Conservation (phyloP, 2,888 invertebrate genomes). For the Mechanitis mazaeus region DNA sequence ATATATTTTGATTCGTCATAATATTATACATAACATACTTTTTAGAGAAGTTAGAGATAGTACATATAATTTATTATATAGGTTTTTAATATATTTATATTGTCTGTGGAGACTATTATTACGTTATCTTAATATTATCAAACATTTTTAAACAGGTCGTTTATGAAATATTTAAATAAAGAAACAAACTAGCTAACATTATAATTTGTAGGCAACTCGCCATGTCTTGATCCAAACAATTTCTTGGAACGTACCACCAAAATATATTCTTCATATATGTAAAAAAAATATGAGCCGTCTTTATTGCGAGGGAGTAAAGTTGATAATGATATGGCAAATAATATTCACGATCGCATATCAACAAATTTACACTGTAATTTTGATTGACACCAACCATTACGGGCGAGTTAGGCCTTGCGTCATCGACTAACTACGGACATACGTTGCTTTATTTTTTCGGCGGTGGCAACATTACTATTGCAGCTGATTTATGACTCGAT, state of each 20-base stretch:
- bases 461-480: conserved; percentile 29
- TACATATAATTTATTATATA: no score
- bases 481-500: conserved; percentile 25
- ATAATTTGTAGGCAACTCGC: conserved; percentile 49
- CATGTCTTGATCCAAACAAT: conserved; percentile 52
- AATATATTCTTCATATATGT: conserved; percentile 32
- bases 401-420: conserved; percentile 69
- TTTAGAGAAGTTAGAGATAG: no score
- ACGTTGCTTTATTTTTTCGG: conserved; percentile 35
- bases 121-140: no score
- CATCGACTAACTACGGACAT: conserved; percentile 62
- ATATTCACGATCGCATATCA: conserved; percentile 44
- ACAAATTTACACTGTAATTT: conserved; percentile 70
- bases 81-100: no score
- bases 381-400: conserved; percentile 76
- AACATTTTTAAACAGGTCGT: no score
- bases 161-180: conserved; percentile 12
- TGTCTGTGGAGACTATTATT: no score
- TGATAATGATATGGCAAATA: conserved; percentile 40
- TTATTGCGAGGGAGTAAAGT: conserved; percentile 35
- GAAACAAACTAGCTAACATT: conserved; percentile 30
- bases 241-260: conserved; percentile 55
- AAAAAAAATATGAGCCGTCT: conserved; percentile 13
- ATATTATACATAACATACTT: no score
- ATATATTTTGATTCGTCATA: no score